A percentile compares a stretch with the other conserved stretches of the same genome.
phyloP scores from a whole-genome alignment of 2,888 invertebrate genomes.

The Dasysyrphus tricinctus region DNA sequence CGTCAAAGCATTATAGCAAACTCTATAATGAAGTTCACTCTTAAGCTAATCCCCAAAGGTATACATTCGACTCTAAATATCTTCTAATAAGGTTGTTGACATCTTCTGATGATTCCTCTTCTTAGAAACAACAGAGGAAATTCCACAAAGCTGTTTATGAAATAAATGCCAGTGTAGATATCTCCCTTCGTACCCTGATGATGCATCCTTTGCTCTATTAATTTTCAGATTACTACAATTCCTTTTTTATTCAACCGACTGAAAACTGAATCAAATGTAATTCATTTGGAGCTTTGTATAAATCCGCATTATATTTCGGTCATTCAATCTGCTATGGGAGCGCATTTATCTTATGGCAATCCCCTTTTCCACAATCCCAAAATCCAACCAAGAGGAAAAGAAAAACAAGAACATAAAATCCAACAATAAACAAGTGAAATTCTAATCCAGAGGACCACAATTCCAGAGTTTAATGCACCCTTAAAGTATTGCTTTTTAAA shows the following conservation, averaged over 20 bases:
- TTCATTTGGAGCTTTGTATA: conserved; percentile 45
- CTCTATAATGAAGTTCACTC: background rate
- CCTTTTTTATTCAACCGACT: conserved; percentile 29
- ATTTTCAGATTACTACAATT: conserved; percentile 10
- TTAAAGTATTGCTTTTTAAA: conserved; percentile 26
- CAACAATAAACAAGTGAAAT: conserved; percentile 41
- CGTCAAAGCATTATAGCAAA: background rate
- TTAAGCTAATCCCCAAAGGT: conserved; percentile 1
- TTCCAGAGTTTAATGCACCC: conserved; percentile 65
- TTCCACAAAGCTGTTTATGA: background rate
- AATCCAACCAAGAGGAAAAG: conserved; percentile 5
- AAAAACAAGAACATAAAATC: conserved; percentile 35
- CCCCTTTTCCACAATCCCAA: conserved; percentile 30
- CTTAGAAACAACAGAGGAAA: background rate
- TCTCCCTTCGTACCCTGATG: background rate
- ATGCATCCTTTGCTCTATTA: background rate
- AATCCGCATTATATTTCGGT: conserved; percentile 62
- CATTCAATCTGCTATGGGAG: conserved; percentile 50
- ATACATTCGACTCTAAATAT: conserved; percentile 1
- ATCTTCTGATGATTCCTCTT: conserved; percentile 17
- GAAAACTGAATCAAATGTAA: conserved; percentile 62
- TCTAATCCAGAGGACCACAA: conserved; percentile 60
- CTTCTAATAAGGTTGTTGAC: conserved; percentile 52
- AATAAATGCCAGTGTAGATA: background rate
- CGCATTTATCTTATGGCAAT: conserved; percentile 45